Base-by-base conservation (phyloP, 2,797 vertebrate species). In the Eurystomus glaucurus region DNA sequence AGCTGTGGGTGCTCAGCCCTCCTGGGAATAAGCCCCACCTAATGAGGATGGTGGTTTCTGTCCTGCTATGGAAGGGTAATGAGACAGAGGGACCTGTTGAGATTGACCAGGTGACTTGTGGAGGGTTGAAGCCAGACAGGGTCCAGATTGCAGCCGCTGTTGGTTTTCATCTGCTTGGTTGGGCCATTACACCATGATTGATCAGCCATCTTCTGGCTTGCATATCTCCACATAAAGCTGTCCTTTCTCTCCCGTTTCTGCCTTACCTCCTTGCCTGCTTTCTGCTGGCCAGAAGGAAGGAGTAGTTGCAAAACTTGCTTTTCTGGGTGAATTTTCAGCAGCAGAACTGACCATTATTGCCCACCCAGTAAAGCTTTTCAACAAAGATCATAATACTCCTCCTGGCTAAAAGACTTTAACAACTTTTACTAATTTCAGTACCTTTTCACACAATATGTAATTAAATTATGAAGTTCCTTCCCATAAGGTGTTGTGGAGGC, bases 401-500 rank as follows among this genome's bases (percentile, higher is more conserved):
- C 68, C 54, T 52, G 26, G 21, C 45, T 68, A 20, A 84, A 91
- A 90, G 28, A 57, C 11, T 37, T 69, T 7, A 83, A 85, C 77
- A 80, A 77, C 61, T 78, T 94, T 55, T 75, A 70, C 69, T 87
- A 48, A 86, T 77, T 93, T 93, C 88, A 75, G 46, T 82, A 88
- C 46, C n/a, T 78, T 93, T 94, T 81, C 17, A 84, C 45, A 68
- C 43, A 52, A 70, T 22, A 5, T 17, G 54, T 68, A 74, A 96
- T 82, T 91, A 90, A 95, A 91, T 91, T 31, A 79, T 31, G 46
- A 83, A 62, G n/a, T 45, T 85, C 68, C n/a, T 88, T 83, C 43
- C 55, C 8, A 1, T 26, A 76, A 68, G 55, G 72, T 74, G 54
- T 76, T 91, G 48, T 31, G 29, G 75, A 76, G 57, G 29, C 39